phyloP scores from a whole-genome alignment of 2,888 invertebrate species.

The Macaria notata region DNA sequence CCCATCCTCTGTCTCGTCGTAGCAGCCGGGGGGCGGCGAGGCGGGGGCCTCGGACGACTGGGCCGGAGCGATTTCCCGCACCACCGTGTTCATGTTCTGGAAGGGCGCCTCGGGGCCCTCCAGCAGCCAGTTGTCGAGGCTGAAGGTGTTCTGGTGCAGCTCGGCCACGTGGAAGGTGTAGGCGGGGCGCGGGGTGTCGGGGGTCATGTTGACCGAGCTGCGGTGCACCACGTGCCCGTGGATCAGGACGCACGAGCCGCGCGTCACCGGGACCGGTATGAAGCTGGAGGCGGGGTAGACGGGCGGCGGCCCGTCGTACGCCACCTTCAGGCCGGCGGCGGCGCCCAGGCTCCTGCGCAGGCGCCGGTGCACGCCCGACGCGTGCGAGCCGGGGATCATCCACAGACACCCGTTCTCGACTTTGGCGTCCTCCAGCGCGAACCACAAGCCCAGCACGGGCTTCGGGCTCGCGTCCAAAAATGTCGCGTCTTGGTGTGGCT shows the following conservation, averaged over 20 bases:
- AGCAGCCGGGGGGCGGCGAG: too few species aligned
- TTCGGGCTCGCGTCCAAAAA: constrained; percentile 93
- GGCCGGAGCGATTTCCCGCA: too few species aligned
- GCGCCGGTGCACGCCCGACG: constrained; percentile 88
- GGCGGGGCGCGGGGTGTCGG: too few species aligned
- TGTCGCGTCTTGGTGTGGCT: constrained; percentile 92
- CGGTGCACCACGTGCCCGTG: too few species aligned
- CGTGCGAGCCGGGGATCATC: constrained; percentile 96
- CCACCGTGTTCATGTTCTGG: too few species aligned
- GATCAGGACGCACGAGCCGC: neutral
- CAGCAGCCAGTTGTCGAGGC: too few species aligned
- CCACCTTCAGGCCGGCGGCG: constrained; percentile 31
- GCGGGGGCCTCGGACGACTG: too few species aligned
- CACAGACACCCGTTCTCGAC: constrained; percentile 97
- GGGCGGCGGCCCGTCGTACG: neutral
- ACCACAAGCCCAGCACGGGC: constrained; percentile 95
- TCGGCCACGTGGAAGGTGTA: too few species aligned
- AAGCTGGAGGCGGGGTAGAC: neutral
- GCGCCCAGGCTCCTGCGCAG: constrained; percentile 87
- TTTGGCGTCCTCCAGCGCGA: constrained; percentile 96
- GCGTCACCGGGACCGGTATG: neutral
- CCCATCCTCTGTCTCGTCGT: too few species aligned
- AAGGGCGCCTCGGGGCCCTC: too few species aligned
- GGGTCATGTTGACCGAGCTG: too few species aligned
- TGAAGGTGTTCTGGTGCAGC: too few species aligned